Evolutionary conservation across 2,797 vertebrate species (phyloP), one percentile per base, ranked within the genome.

Genomic region (Sebastes miniatus): DNA sequence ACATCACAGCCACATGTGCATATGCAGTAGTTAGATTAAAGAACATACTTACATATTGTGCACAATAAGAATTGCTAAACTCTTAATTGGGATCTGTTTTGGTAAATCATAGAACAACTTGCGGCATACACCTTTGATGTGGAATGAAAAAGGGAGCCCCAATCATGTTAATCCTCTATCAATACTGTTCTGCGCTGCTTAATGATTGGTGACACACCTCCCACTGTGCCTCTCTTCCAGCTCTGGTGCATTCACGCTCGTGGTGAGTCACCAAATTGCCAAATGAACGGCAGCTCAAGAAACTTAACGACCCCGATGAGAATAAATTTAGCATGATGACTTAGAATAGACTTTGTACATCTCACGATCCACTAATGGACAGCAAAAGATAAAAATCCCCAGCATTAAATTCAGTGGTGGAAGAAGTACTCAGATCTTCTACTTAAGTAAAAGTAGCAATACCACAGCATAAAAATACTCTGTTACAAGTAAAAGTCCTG

Each of bases 161-260:
- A 31, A 59, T 83, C 73, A 31, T 73, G 75, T 64, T 87, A 87
- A 87, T 91, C 76, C 76, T 62, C 32, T 29, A 67, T 82, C 72
- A 80, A 10, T 76, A 52, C 65, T 31, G 73, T 76, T 77, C 31
- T 78, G 69, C 59, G 79, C 78, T 83, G 87, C 80, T 71, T 91
- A 89, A 91, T 90, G 89, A 81, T 68, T 52, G 73, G 84, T 91
- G 88, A 86, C 85, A 84, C 78, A 65, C 81, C 79, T 73, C 83
- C 87, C 62, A 57, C 83, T 86, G 85, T 80, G 84, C 59, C 59
- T 73, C 29, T 58, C 36, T 70, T 78, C 76, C 65, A 82, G 65
- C 77, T 66, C 65, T 80, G 81, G 59, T 80, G 63, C 24, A 79
- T 82, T 79, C 63, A 85, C 71, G 31, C 86, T 89, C 84, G 77